Percentiles rank a stretch among this genome's conserved stretches.
Evolutionary conservation across 2,113 vertebrate species (phyloP).

Genomic region (Egretta garzetta): DNA sequence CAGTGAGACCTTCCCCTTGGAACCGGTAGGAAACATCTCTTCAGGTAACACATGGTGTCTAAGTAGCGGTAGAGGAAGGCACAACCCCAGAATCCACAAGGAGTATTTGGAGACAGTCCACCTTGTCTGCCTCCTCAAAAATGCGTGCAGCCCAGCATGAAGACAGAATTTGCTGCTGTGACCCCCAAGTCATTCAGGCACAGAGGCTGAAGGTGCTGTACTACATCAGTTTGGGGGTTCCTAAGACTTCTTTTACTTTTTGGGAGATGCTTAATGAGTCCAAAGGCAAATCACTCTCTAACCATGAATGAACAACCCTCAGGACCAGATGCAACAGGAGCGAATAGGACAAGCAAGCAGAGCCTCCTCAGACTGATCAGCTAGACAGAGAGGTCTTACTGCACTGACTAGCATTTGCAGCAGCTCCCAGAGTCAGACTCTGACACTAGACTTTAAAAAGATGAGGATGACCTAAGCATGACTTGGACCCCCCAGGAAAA

Average conservation of each 20-base stretch:
- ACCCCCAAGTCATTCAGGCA: not conserved
- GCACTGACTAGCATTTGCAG: not conserved
- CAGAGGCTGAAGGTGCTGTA: not conserved
- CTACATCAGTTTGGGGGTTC: not conserved
- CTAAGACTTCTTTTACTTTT: not conserved
- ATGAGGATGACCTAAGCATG: not conserved
- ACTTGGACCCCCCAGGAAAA: not conserved
- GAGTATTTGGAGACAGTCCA: not conserved
- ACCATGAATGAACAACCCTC: not conserved
- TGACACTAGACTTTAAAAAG: not conserved
- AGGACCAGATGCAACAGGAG: not conserved
- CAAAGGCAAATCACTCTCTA: not conserved
- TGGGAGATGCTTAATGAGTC: not conserved
- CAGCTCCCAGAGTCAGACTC: not conserved
- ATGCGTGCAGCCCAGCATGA: accelerated
- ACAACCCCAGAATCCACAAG: not conserved
- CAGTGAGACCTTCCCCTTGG: not conserved
- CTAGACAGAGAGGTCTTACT: not conserved
- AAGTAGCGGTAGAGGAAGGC: not conserved
- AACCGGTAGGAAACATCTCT: not conserved
- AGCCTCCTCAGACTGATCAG: not conserved
- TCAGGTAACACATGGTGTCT: not conserved
- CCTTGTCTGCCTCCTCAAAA: not conserved
- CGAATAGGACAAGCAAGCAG: not conserved
- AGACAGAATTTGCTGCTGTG: not conserved